Evolutionary conservation across 2,888 invertebrate species (phyloP).

Genomic region (Drymonia ruficornis): DNA sequence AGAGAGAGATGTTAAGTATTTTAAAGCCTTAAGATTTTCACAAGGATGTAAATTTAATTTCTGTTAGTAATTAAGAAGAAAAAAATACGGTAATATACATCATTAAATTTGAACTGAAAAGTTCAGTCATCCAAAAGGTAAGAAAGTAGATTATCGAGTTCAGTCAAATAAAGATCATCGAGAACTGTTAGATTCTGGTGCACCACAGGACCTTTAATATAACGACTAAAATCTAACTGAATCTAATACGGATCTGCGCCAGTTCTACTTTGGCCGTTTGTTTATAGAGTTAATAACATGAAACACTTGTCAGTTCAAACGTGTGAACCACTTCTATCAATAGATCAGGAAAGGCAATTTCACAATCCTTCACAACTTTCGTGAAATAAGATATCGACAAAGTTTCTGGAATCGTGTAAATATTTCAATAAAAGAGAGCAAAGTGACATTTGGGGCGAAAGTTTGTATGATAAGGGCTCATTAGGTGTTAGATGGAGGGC

Average conservation of each 20-base stretch:
- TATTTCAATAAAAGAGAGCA: conserved; percentile 29
- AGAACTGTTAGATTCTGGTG: not conserved
- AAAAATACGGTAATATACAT: too few relatives aligned
- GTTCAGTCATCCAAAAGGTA: too few relatives aligned
- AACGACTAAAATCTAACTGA: not conserved
- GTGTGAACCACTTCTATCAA: conserved; percentile 20
- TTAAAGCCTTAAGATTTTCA: too few relatives aligned
- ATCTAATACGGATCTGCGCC: conserved; percentile 9
- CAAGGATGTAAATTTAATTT: too few relatives aligned
- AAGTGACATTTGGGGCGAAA: conserved; percentile 25
- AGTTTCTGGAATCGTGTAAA: conserved; percentile 28
- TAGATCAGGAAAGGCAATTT: conserved; percentile 13
- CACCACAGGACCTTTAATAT: not conserved
- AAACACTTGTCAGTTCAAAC: conserved; percentile 32
- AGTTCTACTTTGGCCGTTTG: conserved; percentile 16
- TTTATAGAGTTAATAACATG: conserved; percentile 28
- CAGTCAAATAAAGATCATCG: too few relatives aligned
- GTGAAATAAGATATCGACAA: conserved; percentile 16
- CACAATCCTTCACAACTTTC: conserved; percentile 13
- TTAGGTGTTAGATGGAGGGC: conserved; percentile 33
- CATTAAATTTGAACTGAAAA: too few relatives aligned
- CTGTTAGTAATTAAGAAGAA: too few relatives aligned
- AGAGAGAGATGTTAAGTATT: not conserved
- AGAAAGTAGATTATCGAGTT: too few relatives aligned
- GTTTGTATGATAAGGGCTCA: conserved; percentile 22